These are phyloP conservation scores for Thereva nobilitata DNA, from an alignment of 2,888 invertebrate genomes.

Conservation along the genomic window DNA sequence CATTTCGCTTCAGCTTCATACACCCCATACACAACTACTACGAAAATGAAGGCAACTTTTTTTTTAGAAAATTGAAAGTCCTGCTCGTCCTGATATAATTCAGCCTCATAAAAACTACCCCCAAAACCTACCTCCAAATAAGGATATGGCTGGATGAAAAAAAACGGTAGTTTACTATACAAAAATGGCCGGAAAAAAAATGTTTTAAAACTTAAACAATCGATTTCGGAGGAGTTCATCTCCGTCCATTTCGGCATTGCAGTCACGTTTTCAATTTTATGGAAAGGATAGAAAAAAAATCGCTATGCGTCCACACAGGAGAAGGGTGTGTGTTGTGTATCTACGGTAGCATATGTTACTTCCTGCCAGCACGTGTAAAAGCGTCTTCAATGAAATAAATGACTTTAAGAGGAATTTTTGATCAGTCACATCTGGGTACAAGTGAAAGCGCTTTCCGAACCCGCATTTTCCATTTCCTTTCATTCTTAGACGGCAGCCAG, in stretches of 20 bases:
- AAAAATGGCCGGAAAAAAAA: slow-evolving; percentile 6
- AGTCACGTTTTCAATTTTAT: slow-evolving; percentile 43
- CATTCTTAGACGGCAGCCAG: not conserved
- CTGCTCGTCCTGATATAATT: too few relatives aligned
- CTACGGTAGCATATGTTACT: slow-evolving; percentile 39
- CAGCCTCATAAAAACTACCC: too few relatives aligned
- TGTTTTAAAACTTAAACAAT: slow-evolving; percentile 33
- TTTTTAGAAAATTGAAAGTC: too few relatives aligned
- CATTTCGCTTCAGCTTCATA: slow-evolving; percentile 6
- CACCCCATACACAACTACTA: not conserved
- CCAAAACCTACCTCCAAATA: not conserved
- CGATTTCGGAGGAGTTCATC: slow-evolving; percentile 32
- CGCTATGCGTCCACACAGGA: slow-evolving; percentile 4
- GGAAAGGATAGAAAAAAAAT: slow-evolving; percentile 35
- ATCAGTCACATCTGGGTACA: slow-evolving; percentile 40
- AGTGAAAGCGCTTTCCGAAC: slow-evolving; percentile 28
- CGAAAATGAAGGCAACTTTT: too few relatives aligned
- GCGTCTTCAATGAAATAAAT: slow-evolving; percentile 41
- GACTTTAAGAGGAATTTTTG: slow-evolving; percentile 41
- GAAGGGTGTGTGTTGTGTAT: not conserved
- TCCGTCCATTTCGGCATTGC: slow-evolving; percentile 32
- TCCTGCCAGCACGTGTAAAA: slow-evolving; percentile 35
- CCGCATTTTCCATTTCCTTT: slow-evolving; percentile 1
- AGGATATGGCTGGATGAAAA: slow-evolving; percentile 1
- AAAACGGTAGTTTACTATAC: slow-evolving; percentile 18